Percentiles rank a stretch among this genome's conserved stretches.
phyloP scores from a whole-genome alignment of 92 coral and sea anemone species.

The Epizoanthus illoricatus region DNA sequence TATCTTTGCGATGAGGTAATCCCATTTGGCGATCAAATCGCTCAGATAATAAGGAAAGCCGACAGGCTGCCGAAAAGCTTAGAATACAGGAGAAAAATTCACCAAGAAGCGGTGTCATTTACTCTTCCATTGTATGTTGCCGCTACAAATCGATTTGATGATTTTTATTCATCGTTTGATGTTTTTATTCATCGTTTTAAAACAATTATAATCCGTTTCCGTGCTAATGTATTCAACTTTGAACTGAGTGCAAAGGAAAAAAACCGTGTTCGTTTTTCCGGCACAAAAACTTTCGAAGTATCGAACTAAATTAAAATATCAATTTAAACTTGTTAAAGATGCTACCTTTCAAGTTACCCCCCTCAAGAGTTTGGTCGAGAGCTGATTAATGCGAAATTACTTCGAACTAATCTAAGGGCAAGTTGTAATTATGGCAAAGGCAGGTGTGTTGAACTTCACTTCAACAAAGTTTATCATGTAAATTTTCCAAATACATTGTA shows the following conservation, averaged over 20 bases:
- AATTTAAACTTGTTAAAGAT: conserved; percentile 14
- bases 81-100: background rate
- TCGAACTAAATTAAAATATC: background rate
- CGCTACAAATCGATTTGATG: conserved; percentile 41
- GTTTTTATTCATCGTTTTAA: conserved; percentile 45
- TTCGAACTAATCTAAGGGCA: background rate
- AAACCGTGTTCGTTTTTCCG: background rate
- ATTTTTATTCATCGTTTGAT: conserved; percentile 27
- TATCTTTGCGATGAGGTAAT: conserved; percentile 20
- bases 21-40: conserved; percentile 31
- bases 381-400: conserved; percentile 28
- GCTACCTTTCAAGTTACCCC: conserved; percentile 5
- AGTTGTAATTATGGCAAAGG: background rate
- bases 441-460: conserved; percentile 14
- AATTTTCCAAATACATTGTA: background rate
- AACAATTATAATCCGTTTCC: conserved; percentile 24
- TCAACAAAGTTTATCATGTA: background rate
- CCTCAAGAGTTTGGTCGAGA: background rate
- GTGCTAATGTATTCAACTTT: background rate
- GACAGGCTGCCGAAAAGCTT: conserved; percentile 28
- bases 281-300: conserved; percentile 3
- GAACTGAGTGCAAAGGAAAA: background rate
- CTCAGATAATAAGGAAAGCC: conserved; percentile 15
- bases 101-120: no score
- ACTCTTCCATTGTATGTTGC: conserved; percentile 18